These are phyloP conservation scores for Malurus alboscapulatus DNA, from an alignment of 2,113 vertebrate genomes.

Conservation along the genomic window DNA sequence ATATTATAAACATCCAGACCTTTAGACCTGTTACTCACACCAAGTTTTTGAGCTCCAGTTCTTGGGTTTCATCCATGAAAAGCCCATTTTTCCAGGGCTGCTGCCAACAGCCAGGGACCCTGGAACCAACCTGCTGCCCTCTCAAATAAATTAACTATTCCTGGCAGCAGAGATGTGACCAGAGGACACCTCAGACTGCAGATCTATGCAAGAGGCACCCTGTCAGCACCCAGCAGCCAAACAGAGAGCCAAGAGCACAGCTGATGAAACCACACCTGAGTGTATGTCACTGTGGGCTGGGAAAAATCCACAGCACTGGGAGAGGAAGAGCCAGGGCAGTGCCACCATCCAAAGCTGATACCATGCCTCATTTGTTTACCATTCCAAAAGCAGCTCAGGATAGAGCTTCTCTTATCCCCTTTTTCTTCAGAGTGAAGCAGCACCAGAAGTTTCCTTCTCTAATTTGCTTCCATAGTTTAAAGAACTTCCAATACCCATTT, in stretches of 20 bases:
- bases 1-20: neutral
- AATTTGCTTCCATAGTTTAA: neutral
- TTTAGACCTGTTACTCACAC: neutral
- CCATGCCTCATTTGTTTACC: neutral
- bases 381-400: neutral
- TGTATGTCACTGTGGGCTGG: neutral
- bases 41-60: neutral
- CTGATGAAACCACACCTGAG: fast-evolving
- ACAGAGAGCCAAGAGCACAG: neutral
- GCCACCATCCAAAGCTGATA: neutral
- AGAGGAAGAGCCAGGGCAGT: neutral
- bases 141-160: fast-evolving
- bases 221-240: neutral
- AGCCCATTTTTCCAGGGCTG: neutral
- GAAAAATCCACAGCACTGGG: neutral
- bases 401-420: neutral
- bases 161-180: neutral
- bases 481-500: neutral
- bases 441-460: neutral
- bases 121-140: neutral
- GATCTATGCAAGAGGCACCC: neutral
- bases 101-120: neutral
- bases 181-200: neutral
- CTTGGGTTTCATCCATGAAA: fast-evolving
- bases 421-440: neutral